Percentiles rank a stretch among this genome's conserved stretches.
Evolutionary conservation across 1,140 invertebrate genomes (phyloP).

Genomic region (Musca domestica): DNA sequence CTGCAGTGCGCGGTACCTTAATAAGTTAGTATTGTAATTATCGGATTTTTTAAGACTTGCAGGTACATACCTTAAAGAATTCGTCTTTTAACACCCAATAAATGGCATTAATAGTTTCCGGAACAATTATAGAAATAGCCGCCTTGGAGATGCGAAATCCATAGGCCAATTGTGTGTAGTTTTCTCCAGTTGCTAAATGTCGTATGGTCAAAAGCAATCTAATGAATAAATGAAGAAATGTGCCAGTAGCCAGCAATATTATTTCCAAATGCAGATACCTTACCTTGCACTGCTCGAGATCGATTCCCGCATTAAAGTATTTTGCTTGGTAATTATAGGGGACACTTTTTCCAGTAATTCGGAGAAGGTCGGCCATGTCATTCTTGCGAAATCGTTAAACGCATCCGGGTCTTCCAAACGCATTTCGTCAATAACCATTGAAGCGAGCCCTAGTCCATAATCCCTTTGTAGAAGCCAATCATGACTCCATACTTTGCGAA

Average conservation of each 20-base stretch:
- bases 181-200: not conserved
- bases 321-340: not conserved
- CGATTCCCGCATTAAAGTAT: not conserved
- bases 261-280: not conserved
- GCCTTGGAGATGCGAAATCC: not conserved
- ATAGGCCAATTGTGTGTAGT: not conserved
- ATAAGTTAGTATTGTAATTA: not conserved
- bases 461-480: not conserved
- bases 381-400: not conserved
- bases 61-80: not conserved
- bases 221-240: too few species aligned
- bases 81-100: not conserved
- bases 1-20: not conserved
- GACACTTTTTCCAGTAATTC: not conserved
- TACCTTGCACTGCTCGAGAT: constrained; percentile 4
- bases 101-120: constrained; percentile 3
- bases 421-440: not conserved
- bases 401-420: not conserved
- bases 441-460: not conserved
- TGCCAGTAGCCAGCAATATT: too few species aligned
- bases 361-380: not conserved
- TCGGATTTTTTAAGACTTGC: not conserved
- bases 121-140: not conserved
- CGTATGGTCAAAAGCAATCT: constrained; percentile 7
- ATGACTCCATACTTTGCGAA: not conserved